Base-by-base conservation (phyloP, 2,888 invertebrate genomes). In the Caenorhabditis sp. region DNA sequence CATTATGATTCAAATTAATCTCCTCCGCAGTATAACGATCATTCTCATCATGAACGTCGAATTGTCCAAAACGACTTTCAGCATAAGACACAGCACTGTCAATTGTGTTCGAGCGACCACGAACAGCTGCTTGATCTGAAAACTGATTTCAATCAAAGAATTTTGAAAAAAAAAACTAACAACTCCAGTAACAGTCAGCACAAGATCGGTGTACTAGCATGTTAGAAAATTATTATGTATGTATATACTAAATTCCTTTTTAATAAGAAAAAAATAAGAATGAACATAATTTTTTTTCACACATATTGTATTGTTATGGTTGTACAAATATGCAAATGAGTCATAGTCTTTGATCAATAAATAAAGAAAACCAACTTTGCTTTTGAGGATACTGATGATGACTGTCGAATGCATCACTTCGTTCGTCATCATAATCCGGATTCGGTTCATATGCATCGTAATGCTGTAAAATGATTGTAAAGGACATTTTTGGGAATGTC, bases 61-160 rank as follows among this genome's bases (percentile, higher is more conserved):
- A 82, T 27, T 72, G 77, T 56, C 85, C 85, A 56, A 80, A 78
- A 56, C 85, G 80, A 56, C 78, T 83, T 64, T 84, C 83, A n/a
- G 84, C 79, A 25, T 65, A 67, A 8, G 85, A 84, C 3, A 68
- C 83, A 36, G 63, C 54, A 57, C 81, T 81, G 58, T 85, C 85
- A 43, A 85, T 62, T 17, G 85, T 85, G 63, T 76, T 70, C 14
- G 83, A 72, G 59, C 84, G 80, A 60, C 67, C 63, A 54, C 83
- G 83, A 38, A 23, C 36, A 21, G 57, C 49, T 25, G 21, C 52
- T 8, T 23, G 21, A 38, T 23, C 60, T 60, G 57, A 58, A 58
- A 58, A 21, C 12, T 26, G 26, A 56, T 26, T 36, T 5, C 5
- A 53, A 53, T 53, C 7, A 4, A 4, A 1, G 12, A 52, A 52